phyloP scores from a whole-genome alignment of 2,113 vertebrate species.

The Rhinopomastus cyanomelas region DNA sequence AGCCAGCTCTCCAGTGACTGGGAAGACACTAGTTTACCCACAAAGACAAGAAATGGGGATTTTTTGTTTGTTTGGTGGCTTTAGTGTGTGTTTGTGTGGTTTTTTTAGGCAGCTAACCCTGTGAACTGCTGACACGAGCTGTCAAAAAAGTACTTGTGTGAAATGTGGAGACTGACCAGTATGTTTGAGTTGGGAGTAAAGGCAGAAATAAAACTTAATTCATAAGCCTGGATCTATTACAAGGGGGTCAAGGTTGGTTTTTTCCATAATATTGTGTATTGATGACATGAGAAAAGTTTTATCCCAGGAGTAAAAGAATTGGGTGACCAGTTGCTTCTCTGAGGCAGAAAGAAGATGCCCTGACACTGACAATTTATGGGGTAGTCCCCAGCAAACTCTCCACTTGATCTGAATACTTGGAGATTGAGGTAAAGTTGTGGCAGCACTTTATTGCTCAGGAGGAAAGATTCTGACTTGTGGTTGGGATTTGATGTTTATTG shows the following conservation, averaged over 20 bases:
- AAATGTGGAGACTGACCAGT: not conserved
- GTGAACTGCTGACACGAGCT: not conserved
- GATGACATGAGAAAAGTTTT: not conserved
- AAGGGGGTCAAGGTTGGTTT: not conserved
- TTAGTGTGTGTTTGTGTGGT: not conserved
- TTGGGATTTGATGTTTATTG: slow-evolving; percentile 53
- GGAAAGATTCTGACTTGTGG: not conserved
- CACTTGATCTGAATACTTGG: not conserved
- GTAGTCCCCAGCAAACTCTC: not conserved
- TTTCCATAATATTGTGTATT: not conserved
- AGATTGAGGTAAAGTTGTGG: not conserved
- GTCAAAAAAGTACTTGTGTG: not conserved
- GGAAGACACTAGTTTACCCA: not conserved
- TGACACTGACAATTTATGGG: not conserved
- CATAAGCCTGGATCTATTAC: not conserved
- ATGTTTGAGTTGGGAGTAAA: not conserved
- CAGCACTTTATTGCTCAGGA: not conserved
- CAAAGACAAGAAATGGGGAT: not conserved
- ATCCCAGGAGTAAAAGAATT: not conserved
- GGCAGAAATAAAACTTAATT: not conserved
- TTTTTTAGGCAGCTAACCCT: not conserved
- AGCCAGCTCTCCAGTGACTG: not conserved
- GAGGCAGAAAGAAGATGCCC: not conserved
- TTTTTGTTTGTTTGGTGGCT: not conserved
- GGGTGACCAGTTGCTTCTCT: not conserved